Base-by-base conservation (phyloP, 2,113 vertebrate species). In the Thermophis baileyi region DNA sequence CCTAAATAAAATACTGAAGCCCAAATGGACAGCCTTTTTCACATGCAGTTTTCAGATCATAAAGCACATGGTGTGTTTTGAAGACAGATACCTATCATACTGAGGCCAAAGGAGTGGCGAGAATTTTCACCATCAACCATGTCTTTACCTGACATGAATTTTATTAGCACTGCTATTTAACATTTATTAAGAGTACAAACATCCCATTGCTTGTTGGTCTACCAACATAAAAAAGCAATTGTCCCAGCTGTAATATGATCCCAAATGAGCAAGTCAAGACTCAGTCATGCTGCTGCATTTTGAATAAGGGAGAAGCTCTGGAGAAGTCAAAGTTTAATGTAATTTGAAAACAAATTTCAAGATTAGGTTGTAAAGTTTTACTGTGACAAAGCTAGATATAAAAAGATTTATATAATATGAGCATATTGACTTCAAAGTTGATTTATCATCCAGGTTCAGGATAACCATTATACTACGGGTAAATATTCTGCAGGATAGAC, bases 291-390 rank as follows among this genome's bases (percentile, higher is more conserved):
- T 89, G 54, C 91, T 87, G 93, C 91, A 90, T 90, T 90, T 91
- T 90, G 54, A 93, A 89, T 49, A 69, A 94, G 88, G 54, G 35
- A 44, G 25, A 69, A 87, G 88, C 22, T 8, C 22, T 55, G 93
- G 91, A 94, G 47, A 91, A 94, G 1, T 20, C 94, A 89, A 51
- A 60, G 11, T 3, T 49, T 95, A 93, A 90, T 94, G 91, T 93
- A 11, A 95, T 92, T 94, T 91, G 92, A 18, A 92, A 93, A 54
- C 74, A 93, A 91, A 3, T 69, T 89, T 90, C 90, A 94, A 30
- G 24, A 85, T 16, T 6, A 60, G 2, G 3, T 1, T 46, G 87
- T 94, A 92, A 91, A 47, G 92, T 86, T 35, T 85, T 63, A 3
- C 1, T 57, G 27, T 91, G 49, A 89, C 87, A 92, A 93, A 93